Base-by-base conservation (phyloP, 2,113 vertebrate species). In the Xenopus borealis region DNA sequence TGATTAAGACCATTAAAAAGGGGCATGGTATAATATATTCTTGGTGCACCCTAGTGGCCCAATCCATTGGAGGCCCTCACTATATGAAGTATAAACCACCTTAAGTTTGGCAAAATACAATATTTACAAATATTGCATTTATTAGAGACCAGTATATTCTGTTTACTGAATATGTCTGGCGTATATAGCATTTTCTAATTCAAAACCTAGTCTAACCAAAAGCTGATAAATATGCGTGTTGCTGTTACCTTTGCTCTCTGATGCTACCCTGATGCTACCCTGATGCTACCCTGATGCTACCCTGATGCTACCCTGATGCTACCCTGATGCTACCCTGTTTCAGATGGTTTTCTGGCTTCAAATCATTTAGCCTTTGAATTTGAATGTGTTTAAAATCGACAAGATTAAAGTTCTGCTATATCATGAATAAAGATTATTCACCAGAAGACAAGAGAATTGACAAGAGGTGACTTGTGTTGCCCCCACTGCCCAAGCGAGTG, bases 351-450 rank as follows among this genome's bases (percentile, higher is more conserved):
- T 53, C 27, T 10, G 8, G 17, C 12, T 45, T 72, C 40, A 66
- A 66, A 10, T 73, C 62, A 66, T 46, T 66, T 46, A 58, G 17
- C 30, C 16, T 63, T 53, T 13, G 61, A 72, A 72, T 53, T 63
- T 64, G 45, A 52, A 11, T 55, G 12, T n/a, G 13, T 19, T 19
- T 10, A 3, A 65, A 66, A 58, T 45, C 63, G 17, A 17, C 18
- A 14, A 46, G 50, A 77, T 70, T 64, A 71, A 77, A 77, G 65
- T 63, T 70, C 33, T 70, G 14, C 18, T 45, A 0, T 11, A 14
- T 62, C 58, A 63, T 69, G 67, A 76, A 76, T 45, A 63, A 30
- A 57, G 46, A 69, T 55, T 59, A 63, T 18, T 46, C 33, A 33
- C 20, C 17, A 76, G n/a, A 69, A 76, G 61, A 45, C 46, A 16